These are phyloP conservation scores for Agelaius tricolor DNA, from an alignment of 2,113 vertebrate genomes.

Conservation along the genomic window DNA sequence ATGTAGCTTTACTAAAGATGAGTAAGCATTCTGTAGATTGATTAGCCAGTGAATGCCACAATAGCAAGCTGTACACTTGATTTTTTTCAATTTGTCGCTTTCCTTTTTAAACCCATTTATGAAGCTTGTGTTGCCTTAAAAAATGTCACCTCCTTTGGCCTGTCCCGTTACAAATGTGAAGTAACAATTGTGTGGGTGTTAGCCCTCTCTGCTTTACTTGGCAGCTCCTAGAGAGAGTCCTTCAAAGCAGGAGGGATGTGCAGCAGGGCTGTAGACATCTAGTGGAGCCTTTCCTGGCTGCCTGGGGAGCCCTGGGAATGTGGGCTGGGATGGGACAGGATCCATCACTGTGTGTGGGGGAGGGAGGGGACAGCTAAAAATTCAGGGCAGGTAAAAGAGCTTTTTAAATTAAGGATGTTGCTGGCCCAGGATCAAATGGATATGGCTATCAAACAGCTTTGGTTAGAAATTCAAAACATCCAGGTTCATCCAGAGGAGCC, in stretches of 20 bases:
- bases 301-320: not conserved
- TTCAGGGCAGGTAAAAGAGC: not conserved
- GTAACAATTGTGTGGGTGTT: not conserved
- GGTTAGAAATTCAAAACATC: constrained; percentile 9
- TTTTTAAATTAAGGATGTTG: not conserved
- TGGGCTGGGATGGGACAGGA: not conserved
- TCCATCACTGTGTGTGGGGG: not conserved
- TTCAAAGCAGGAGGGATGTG: not conserved
- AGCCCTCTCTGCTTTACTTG: not conserved
- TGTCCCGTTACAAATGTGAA: rapidly evolving
- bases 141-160: not conserved
- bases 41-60: not conserved
- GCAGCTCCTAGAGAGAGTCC: not conserved
- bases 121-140: not conserved
- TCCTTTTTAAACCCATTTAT: not conserved
- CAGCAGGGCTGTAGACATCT: not conserved
- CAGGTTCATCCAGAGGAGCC: not conserved
- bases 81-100: not conserved
- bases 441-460: not conserved
- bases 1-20: not conserved
- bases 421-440: constrained; percentile 29
- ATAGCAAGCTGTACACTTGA: not conserved
- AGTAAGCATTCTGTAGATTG: not conserved
- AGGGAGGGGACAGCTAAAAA: not conserved
- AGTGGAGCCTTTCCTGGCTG: not conserved